Percentiles rank a stretch among this genome's conserved stretches.
Evolutionary conservation across 2,797 vertebrate genomes (phyloP).

Genomic region (Tachyglossus aculeatus): DNA sequence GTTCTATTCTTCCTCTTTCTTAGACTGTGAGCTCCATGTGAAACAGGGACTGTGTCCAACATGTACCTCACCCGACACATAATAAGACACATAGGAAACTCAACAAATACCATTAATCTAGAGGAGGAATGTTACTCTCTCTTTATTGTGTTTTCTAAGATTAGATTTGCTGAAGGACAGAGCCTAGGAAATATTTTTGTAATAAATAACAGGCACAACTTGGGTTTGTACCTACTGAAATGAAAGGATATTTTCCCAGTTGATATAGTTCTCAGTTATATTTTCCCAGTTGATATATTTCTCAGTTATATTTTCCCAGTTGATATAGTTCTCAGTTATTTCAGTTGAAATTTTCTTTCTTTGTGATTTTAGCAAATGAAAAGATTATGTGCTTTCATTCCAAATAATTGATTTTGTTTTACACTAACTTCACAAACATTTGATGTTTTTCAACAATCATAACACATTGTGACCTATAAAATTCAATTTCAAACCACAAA

Average conservation of each 20-base stretch:
- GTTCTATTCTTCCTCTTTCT: too few relatives aligned
- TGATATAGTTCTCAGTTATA: constrained; percentile 15
- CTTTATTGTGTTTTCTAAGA: constrained; percentile 13
- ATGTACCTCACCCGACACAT: too few relatives aligned
- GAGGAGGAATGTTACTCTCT: not conserved
- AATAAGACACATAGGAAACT: too few relatives aligned
- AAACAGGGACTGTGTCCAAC: too few relatives aligned
- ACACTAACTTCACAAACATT: constrained; percentile 41
- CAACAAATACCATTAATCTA: too few relatives aligned
- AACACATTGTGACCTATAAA: constrained; percentile 65
- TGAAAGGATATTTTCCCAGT: constrained; percentile 22
- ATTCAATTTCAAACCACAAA: constrained; percentile 73
- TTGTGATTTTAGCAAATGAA: constrained; percentile 47
- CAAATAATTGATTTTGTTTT: constrained; percentile 43
- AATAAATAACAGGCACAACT: constrained; percentile 51
- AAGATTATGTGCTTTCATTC: constrained; percentile 40
- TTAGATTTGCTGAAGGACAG: constrained; percentile 42
- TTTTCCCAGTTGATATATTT: not conserved
- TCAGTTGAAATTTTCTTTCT: constrained; percentile 20
- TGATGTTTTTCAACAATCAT: constrained; percentile 53
- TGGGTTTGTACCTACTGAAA: constrained; percentile 35
- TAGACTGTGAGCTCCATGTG: too few relatives aligned
- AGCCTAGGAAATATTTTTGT: constrained; percentile 6
- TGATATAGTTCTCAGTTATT: constrained; percentile 19
- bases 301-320: constrained; percentile 41